These are phyloP conservation scores for Theristus sp. DNA, from an alignment of 2,888 invertebrate species.

Conservation along the genomic window DNA sequence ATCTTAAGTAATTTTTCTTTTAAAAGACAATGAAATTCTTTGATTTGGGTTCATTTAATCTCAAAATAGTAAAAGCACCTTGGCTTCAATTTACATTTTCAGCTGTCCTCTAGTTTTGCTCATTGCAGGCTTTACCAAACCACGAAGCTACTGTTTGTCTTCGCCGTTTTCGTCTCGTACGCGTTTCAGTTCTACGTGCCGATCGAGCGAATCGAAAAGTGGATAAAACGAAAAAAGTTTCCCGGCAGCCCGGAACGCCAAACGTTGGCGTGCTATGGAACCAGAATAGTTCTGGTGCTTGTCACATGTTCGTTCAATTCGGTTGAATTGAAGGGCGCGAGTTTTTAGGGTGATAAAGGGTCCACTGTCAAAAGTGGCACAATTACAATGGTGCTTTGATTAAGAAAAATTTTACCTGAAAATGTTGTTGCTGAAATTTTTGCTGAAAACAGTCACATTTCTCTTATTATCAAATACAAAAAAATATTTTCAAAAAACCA, in stretches of 20 bases:
- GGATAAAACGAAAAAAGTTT: slow-evolving; percentile 18
- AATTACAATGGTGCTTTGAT: too few species aligned
- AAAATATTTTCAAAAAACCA: too few species aligned
- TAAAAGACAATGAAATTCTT: too few species aligned
- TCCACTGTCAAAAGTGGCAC: background rate
- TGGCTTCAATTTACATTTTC: background rate
- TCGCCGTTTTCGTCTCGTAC: slow-evolving; percentile 66
- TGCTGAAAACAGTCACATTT: too few species aligned
- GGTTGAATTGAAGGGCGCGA: background rate
- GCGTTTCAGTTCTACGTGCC: slow-evolving; percentile 83
- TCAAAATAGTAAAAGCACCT: too few species aligned
- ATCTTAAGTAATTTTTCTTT: too few species aligned
- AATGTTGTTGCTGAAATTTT: too few species aligned
- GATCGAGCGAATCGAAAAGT: slow-evolving; percentile 50
- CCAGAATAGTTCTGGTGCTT: background rate
- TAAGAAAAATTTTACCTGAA: too few species aligned
- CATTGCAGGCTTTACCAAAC: slow-evolving; percentile 18
- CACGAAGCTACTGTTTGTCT: slow-evolving; percentile 22
- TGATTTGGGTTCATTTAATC: too few species aligned
- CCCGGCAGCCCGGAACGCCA: slow-evolving; percentile 44
- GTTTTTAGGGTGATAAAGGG: background rate
- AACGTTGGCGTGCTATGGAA: slow-evolving; percentile 1
- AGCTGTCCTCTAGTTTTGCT: background rate
- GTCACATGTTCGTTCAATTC: background rate
- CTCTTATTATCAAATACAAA: too few species aligned